Evolutionary conservation across 2,888 invertebrate genomes (phyloP).

Genomic region (Abrostola tripartita): DNA sequence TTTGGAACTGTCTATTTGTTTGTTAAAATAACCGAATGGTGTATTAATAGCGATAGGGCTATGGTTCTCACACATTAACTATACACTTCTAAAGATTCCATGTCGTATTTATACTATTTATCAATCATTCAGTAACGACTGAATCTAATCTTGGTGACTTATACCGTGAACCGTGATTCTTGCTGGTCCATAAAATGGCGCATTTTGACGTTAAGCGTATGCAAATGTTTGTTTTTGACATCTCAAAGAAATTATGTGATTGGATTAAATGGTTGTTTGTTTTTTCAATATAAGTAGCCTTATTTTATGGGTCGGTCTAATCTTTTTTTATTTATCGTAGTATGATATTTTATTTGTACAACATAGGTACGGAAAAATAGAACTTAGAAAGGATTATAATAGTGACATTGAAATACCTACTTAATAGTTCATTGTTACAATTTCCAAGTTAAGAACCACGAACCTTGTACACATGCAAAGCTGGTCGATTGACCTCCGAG

Average conservation of each 20-base stretch:
- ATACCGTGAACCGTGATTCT: slow-evolving; percentile 1
- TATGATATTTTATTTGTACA: no score
- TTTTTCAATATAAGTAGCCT: slow-evolving; percentile 11
- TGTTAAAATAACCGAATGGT: slow-evolving; percentile 58
- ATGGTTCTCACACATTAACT: slow-evolving; percentile 54
- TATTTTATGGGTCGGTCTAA: no score
- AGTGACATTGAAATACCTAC: no score
- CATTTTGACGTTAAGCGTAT: slow-evolving; percentile 42
- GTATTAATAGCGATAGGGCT: slow-evolving; percentile 51
- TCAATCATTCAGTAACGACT: slow-evolving; percentile 37
- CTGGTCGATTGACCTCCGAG: no score
- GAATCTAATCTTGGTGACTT: slow-evolving; percentile 14
- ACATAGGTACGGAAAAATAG: no score
- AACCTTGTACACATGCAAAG: no score
- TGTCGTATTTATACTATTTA: slow-evolving; percentile 4
- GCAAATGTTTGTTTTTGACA: slow-evolving; percentile 40
- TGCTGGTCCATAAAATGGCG: slow-evolving; percentile 32
- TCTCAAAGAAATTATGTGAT: slow-evolving; percentile 11
- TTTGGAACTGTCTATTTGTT: slow-evolving; percentile 66
- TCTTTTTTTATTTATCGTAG: no score
- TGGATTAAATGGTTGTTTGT: slow-evolving; percentile 24
- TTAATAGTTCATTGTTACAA: no score
- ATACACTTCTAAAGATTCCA: slow-evolving; percentile 15
- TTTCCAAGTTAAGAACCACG: no score
- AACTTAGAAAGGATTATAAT: no score